These are phyloP conservation scores for Dynastes maya DNA, from an alignment of 2,888 invertebrate species.

Conservation along the genomic window DNA sequence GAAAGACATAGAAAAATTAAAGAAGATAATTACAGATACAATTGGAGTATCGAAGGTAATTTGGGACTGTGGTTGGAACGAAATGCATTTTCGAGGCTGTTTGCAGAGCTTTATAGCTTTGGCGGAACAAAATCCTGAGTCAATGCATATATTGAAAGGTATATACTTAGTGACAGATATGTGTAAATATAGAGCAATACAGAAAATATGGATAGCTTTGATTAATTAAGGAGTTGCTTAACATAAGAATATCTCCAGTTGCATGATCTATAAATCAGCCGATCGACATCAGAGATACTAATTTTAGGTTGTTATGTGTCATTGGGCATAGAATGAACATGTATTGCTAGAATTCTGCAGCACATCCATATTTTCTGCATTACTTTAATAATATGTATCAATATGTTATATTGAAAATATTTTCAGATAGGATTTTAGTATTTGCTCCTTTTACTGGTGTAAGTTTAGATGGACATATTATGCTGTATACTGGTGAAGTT, in stretches of 20 bases:
- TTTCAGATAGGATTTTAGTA: conserved; percentile 82
- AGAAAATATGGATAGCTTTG: no score
- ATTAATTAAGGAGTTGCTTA: no score
- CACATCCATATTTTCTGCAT: no score
- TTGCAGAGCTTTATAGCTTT: conserved; percentile 87
- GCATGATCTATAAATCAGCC: no score
- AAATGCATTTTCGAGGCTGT: conserved; percentile 92
- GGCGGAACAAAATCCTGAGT: conserved; percentile 81
- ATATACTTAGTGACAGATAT: conserved; percentile 6
- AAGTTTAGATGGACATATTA: conserved; percentile 90
- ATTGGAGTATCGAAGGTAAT: conserved; percentile 76
- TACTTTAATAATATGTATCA: not conserved
- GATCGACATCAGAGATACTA: no score
- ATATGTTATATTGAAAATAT: not conserved
- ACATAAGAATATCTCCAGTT: no score
- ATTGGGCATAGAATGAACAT: no score
- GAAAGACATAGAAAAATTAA: conserved; percentile 82
- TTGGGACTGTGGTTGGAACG: conserved; percentile 92
- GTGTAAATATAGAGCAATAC: no score
- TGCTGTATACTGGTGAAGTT: conserved; percentile 94
- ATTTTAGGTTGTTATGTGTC: no score
- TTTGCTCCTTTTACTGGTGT: conserved; percentile 94
- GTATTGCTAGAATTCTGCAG: no score
- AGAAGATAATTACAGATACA: conserved; percentile 74
- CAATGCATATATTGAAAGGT: conserved; percentile 80